phyloP scores from a whole-genome alignment of 2,113 vertebrate species.

The Brienomyrus brachyistius region DNA sequence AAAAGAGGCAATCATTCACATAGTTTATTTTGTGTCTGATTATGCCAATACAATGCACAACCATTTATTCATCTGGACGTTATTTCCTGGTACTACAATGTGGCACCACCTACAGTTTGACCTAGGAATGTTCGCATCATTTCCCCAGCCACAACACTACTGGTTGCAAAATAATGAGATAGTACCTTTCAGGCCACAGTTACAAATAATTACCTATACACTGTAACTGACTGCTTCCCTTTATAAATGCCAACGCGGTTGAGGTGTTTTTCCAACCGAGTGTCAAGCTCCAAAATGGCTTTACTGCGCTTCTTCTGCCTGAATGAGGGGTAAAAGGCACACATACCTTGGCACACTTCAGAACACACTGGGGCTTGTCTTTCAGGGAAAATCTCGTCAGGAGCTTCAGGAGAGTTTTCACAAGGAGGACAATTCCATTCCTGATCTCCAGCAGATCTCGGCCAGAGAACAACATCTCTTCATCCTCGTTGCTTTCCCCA shows the following conservation, averaged over 20 bases:
- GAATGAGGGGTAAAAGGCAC: not conserved
- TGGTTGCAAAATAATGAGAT: not conserved
- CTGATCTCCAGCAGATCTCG: constrained; percentile 68
- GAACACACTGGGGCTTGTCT: constrained; percentile 67
- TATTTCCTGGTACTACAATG: not conserved
- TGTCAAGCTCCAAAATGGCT: not conserved
- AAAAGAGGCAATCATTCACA: not conserved
- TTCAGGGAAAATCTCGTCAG: constrained; percentile 73
- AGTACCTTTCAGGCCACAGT: not conserved
- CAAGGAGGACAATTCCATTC: constrained; percentile 60
- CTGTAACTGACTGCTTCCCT: not conserved
- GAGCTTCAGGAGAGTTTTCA: constrained; percentile 75
- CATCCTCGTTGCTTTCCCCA: constrained; percentile 59
- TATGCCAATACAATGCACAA: not conserved
- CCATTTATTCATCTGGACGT: not conserved
- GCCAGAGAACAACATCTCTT: constrained; percentile 64
- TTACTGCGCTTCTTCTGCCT: not conserved
- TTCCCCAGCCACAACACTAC: not conserved
- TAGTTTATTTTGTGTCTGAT: not conserved
- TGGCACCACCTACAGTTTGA: not conserved
- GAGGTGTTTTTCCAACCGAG: not conserved
- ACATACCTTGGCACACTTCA: constrained; percentile 68
- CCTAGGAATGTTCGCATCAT: not conserved
- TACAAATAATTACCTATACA: not conserved
- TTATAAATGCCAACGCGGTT: not conserved